Evolutionary conservation across 2,888 invertebrate species (phyloP), one percentile per base, ranked within the genome.

Genomic region (Hydropsyche betteni): DNA sequence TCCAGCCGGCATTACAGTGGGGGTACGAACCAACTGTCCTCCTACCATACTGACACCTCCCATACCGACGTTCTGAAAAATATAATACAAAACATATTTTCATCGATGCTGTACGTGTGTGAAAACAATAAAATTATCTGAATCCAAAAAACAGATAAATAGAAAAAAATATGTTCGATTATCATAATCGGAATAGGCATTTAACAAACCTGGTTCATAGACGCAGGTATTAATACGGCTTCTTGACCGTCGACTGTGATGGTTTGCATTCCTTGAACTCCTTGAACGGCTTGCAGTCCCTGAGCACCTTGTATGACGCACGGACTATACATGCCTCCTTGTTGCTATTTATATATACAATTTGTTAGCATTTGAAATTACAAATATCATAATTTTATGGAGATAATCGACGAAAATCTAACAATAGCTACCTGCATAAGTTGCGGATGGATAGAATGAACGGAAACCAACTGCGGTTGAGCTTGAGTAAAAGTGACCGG

Each of bases 231-330:
- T 83, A 96, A 95, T 33, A 97, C 89, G 0, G 96, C 96, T 82
- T 97, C 96, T 83, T 97, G 96, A 0, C 96, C 96, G 83, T 97
- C 97, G 24, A 97, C 93, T 24, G 94, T 96, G 74, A 97, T 94
- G 0, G 96, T 93, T 84, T 97, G 97, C 91, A 96, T 93, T 52
- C 94, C 94, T 72, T 90, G 93, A 81, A 93, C 91, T 8, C 91
- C 89, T 77, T 82, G 81, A 79, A 82, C 80, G 8, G 80, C 81
- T 34, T 84, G 83, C 74, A 80, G 70, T n/a, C 76, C 74, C 34
- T 24, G 78, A 55, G 44, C 73, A 33, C 86, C 86, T 8, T 86
- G 85, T 79, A 87, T 84, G 68, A 87, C 80, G 78, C 87, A 87
- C 0, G 86, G 83, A 68, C 87, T 87, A 80, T 87, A 87, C 78